Evolutionary conservation across 2,797 vertebrate genomes (phyloP).

Genomic region (Dicrostonyx torquatus): DNA sequence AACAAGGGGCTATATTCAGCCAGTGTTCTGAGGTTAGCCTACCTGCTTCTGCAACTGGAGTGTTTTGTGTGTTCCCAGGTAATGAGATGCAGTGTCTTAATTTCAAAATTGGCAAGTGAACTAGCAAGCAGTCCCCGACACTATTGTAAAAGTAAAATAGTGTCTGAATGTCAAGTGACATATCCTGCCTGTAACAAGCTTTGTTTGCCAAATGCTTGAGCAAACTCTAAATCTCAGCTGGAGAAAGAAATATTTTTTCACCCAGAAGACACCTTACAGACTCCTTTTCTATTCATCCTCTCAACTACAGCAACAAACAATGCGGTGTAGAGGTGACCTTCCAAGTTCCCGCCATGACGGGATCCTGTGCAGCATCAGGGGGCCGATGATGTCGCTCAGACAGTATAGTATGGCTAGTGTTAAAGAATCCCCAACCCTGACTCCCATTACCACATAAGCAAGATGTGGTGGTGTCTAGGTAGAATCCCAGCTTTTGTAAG

Average conservation of each 20-base stretch:
- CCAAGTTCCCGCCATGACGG: neutral
- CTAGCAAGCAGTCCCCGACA: neutral
- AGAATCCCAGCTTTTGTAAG: neutral
- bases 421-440: neutral
- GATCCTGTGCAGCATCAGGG: neutral
- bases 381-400: too few relatives aligned
- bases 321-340: neutral
- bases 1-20: slow-evolving; percentile 55
- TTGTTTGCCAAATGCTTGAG: neutral
- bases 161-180: neutral
- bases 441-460: neutral
- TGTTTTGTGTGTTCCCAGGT: neutral
- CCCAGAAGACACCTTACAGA: neutral
- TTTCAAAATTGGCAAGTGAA: neutral
- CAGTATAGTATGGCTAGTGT: neutral
- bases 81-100: neutral
- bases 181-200: neutral
- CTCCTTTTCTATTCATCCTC: neutral
- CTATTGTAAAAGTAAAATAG: neutral
- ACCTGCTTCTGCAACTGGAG: neutral
- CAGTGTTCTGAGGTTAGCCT: neutral
- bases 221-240: neutral
- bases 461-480: neutral
- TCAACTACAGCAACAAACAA: neutral
- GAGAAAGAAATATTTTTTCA: neutral